Evolutionary conservation across 2,797 vertebrate genomes (phyloP).

Genomic region (Chaenodraco wilsoni): DNA sequence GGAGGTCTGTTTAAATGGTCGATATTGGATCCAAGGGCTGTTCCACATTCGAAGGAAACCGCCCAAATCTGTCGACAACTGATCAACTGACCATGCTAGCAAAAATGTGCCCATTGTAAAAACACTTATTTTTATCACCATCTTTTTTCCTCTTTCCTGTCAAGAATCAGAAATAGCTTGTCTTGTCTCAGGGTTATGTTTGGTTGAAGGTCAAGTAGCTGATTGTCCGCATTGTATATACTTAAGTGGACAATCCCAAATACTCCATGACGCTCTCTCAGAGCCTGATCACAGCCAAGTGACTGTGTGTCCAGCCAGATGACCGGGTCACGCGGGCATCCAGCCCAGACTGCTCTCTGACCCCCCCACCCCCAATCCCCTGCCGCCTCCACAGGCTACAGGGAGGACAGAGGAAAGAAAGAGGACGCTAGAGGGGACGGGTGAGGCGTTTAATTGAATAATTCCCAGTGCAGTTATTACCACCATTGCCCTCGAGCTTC

Average conservation of each 20-base stretch:
- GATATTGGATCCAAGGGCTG: conserved; percentile 17
- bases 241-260: conserved; percentile 1
- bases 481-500: conserved; percentile 58
- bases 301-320: conserved; percentile 55
- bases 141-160: conserved; percentile 44
- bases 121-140: conserved; percentile 36
- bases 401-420: conserved; percentile 55
- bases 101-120: conserved; percentile 32
- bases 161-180: conserved; percentile 37
- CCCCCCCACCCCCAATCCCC: conserved; percentile 21
- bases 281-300: conserved; percentile 36
- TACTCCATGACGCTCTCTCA: conserved; percentile 17
- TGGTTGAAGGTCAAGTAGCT: conserved; percentile 42
- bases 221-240: conserved; percentile 13
- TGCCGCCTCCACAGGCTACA: conserved; percentile 34
- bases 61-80: conserved; percentile 25
- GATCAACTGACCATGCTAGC: conserved; percentile 5
- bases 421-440: conserved; percentile 44
- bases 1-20: conserved; percentile 27
- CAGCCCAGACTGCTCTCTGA: conserved; percentile 60
- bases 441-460: conserved; percentile 81
- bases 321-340: conserved; percentile 67
- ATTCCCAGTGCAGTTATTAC: conserved; percentile 75
- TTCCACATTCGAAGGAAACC: conserved; percentile 34
- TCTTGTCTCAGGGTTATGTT: conserved; percentile 33